These are phyloP conservation scores for Acanthornis magna DNA, from an alignment of 2,797 vertebrate species.

Conservation along the genomic window DNA sequence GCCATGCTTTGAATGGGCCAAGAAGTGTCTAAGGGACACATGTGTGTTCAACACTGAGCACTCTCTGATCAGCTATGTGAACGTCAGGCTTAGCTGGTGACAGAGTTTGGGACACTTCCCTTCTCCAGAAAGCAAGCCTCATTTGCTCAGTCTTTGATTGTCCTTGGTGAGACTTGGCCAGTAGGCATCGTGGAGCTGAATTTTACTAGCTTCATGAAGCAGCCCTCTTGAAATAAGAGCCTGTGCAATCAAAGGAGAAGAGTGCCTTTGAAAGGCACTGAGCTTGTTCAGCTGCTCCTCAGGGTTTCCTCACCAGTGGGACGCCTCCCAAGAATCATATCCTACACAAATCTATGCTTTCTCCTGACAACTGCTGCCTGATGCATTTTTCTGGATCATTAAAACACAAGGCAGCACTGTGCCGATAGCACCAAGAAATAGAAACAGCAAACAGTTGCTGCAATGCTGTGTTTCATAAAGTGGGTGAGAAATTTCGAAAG, in stretches of 20 bases:
- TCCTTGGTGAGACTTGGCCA: neutral
- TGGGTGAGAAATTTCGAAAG: neutral
- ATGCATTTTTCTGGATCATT: slow-evolving; percentile 25
- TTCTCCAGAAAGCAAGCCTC: neutral
- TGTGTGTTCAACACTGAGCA: neutral
- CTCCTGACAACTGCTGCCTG: neutral
- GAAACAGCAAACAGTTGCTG: neutral
- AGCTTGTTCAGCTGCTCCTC: neutral
- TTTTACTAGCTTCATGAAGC: neutral
- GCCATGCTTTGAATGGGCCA: neutral
- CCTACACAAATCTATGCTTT: neutral
- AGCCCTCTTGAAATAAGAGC: neutral
- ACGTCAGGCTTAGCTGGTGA: neutral
- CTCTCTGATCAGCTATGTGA: neutral
- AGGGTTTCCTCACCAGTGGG: neutral
- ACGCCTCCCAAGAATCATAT: neutral
- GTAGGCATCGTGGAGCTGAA: neutral
- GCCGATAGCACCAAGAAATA: neutral
- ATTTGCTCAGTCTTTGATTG: neutral
- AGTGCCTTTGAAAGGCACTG: neutral
- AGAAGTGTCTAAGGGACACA: neutral
- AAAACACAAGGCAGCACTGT: slow-evolving; percentile 1
- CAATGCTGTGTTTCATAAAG: neutral
- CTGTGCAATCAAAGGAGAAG: neutral
- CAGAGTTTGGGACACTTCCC: neutral